Percentiles rank a stretch among this genome's conserved stretches.
Conservation (phyloP, 2,113 vertebrate genomes). For the Suricata suricatta region DNA sequence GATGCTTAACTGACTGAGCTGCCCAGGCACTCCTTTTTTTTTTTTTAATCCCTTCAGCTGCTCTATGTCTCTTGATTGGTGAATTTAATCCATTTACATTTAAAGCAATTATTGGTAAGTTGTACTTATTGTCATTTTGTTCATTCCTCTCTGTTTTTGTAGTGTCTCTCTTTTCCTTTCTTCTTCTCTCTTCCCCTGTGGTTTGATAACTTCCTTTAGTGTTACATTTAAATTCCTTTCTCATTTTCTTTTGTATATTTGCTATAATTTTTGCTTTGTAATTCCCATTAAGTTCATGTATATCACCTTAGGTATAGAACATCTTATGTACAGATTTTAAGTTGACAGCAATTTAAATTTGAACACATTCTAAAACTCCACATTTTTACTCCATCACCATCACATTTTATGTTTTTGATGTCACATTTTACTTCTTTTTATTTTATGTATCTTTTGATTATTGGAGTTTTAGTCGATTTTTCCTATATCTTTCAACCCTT, state of each 20-base stretch:
- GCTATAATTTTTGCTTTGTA: neutral
- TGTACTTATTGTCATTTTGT: neutral
- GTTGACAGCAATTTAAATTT: neutral
- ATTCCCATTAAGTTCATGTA: neutral
- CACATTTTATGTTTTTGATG: neutral
- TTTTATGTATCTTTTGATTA: neutral
- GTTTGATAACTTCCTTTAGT: neutral
- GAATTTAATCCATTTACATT: neutral
- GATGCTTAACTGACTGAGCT: too few relatives aligned
- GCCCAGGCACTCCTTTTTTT: neutral
- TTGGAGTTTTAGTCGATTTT: neutral
- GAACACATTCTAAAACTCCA: neutral
- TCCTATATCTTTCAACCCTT: neutral
- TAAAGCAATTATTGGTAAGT: neutral
- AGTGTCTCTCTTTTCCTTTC: neutral
- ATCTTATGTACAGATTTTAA: neutral
- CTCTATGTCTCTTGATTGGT: neutral
- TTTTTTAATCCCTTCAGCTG: neutral
- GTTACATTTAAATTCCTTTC: neutral
- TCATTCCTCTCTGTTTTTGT: neutral
- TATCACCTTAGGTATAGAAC: neutral
- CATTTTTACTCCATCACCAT: neutral
- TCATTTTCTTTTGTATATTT: neutral
- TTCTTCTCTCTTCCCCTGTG: neutral
- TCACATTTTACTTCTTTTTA: neutral